phyloP scores from a whole-genome alignment of 2,888 invertebrate genomes.

The Papilio demoleus region DNA sequence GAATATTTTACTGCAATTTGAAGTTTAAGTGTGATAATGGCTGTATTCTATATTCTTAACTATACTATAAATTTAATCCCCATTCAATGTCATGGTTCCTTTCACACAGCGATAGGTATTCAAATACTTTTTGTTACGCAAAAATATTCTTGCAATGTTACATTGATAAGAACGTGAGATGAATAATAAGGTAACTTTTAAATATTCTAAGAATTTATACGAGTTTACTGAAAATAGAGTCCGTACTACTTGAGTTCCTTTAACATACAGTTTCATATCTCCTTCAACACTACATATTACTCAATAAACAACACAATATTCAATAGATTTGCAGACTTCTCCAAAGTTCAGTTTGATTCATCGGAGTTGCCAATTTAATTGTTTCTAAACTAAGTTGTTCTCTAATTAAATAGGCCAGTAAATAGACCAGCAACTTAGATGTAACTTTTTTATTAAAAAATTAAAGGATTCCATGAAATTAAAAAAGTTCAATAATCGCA shows the following conservation, averaged over 20 bases:
- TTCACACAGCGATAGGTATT: not conserved
- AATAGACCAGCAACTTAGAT: too few species aligned
- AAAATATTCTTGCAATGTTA: constrained; percentile 26
- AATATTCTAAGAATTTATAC: constrained; percentile 31
- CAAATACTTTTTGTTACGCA: constrained; percentile 20
- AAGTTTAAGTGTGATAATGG: too few species aligned
- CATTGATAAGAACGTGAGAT: constrained; percentile 34
- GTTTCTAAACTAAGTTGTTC: too few species aligned
- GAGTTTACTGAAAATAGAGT: constrained; percentile 26
- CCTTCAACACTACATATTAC: not conserved
- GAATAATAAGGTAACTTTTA: constrained; percentile 25
- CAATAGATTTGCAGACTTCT: too few species aligned
- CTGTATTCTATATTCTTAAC: too few species aligned
- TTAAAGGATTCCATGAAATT: not conserved
- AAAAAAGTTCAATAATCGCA: constrained; percentile 19
- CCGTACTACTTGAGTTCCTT: not conserved
- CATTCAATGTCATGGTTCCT: not conserved
- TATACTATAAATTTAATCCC: too few species aligned
- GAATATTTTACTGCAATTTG: too few species aligned
- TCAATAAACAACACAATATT: too few species aligned
- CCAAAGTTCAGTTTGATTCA: too few species aligned
- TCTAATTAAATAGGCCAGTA: too few species aligned
- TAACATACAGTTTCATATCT: constrained; percentile 1
- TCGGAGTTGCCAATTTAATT: too few species aligned
- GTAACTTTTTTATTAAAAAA: not conserved